Evolutionary conservation across 2,113 vertebrate species (phyloP).

Genomic region (Corythornis vintsioides): DNA sequence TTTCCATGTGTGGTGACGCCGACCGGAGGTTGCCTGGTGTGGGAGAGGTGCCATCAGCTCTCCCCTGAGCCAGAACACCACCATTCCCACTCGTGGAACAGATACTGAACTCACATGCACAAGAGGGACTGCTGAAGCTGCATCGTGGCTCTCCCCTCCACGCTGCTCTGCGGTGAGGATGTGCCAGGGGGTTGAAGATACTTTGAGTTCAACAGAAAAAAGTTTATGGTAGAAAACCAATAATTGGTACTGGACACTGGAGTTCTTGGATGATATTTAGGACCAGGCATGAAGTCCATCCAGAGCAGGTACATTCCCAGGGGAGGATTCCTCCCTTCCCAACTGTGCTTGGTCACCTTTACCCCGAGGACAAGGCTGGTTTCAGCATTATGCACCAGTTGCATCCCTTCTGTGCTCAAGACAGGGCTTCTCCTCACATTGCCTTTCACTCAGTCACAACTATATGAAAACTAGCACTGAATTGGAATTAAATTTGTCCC

Average conservation of each 20-base stretch:
- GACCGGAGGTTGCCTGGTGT: neutral
- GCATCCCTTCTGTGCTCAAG: slow-evolving; percentile 21
- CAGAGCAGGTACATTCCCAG: slow-evolving; percentile 6
- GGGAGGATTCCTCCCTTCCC: neutral
- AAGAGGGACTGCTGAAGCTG: neutral
- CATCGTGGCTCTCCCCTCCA: neutral
- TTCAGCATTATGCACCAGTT: neutral
- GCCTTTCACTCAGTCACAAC: slow-evolving; percentile 53
- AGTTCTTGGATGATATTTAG: neutral
- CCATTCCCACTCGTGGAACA: neutral
- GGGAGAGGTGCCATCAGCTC: neutral
- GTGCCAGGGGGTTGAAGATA: neutral
- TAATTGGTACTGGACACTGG: neutral
- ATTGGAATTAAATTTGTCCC: neutral
- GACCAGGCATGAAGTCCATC: neutral
- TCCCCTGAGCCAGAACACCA: neutral
- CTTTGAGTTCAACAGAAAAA: neutral
- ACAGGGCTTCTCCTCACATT: slow-evolving; percentile 46
- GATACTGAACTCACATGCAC: neutral
- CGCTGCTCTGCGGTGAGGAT: neutral
- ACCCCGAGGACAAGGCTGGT: neutral
- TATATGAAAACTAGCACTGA: neutral
- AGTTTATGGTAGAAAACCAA: neutral
- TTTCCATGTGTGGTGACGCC: neutral
- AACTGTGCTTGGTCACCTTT: neutral